Percentiles rank a stretch among this genome's conserved stretches.
Conservation (phyloP, 2,113 vertebrate genomes). For the Etheostoma cragini region DNA sequence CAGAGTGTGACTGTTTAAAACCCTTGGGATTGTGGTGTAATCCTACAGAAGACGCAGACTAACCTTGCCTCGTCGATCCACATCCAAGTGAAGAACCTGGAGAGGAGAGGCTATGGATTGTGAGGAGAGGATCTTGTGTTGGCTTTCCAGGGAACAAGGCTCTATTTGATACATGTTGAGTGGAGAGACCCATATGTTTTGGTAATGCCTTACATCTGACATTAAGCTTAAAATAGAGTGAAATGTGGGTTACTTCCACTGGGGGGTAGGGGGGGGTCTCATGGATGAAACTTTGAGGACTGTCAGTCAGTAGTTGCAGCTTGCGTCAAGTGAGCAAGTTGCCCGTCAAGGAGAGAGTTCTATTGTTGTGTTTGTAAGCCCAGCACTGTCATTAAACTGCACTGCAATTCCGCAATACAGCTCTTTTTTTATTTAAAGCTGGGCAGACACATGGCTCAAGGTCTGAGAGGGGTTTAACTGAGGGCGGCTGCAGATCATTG, state of each 20-base stretch:
- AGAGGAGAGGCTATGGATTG: constrained; percentile 54
- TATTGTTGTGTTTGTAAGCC: constrained; percentile 14
- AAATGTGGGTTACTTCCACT: constrained; percentile 80
- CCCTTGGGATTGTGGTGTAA: constrained; percentile 77
- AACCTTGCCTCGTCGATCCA: constrained; percentile 63
- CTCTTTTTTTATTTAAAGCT: neutral
- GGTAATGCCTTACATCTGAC: constrained; percentile 65
- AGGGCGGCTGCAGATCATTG: constrained; percentile 18
- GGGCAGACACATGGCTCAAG: neutral
- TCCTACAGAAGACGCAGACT: constrained; percentile 69
- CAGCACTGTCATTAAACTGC: neutral
- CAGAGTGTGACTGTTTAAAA: constrained; percentile 83
- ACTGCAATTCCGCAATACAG: neutral
- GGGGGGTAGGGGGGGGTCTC: constrained; percentile 73
- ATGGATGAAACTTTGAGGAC: constrained; percentile 62
- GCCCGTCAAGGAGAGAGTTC: constrained; percentile 25
- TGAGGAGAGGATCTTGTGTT: constrained; percentile 39
- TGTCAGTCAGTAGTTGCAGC: constrained; percentile 67
- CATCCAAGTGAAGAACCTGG: constrained; percentile 58
- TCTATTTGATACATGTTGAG: constrained; percentile 56
- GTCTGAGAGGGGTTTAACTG: constrained; percentile 6
- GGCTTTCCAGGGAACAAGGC: constrained; percentile 59
- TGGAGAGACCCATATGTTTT: constrained; percentile 56
- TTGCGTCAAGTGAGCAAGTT: constrained; percentile 50
- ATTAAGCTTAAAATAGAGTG: constrained; percentile 69